These are phyloP conservation scores for Brachionus rotundiformis DNA, from an alignment of 1,140 invertebrate species.

Conservation along the genomic window DNA sequence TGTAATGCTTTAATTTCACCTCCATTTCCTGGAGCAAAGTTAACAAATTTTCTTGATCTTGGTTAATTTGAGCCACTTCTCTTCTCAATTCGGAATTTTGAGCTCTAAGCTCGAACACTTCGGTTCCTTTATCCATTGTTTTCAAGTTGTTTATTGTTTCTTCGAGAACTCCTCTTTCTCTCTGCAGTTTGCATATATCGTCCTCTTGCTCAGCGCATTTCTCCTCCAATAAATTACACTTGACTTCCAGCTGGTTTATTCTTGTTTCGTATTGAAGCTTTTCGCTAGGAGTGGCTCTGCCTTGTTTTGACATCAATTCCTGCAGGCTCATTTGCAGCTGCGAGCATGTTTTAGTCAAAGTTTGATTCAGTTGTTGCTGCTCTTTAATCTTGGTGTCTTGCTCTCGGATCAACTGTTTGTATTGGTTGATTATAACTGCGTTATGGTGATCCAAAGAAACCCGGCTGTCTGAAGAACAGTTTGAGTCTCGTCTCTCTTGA, in stretches of 20 bases:
- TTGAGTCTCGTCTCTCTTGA: not conserved
- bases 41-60: constrained; percentile 86
- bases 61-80: constrained; percentile 74
- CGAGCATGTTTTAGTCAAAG: constrained; percentile 1
- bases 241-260: constrained; percentile 33
- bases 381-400: constrained; percentile 45
- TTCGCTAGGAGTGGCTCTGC: not conserved
- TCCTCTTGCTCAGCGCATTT: constrained; percentile 48
- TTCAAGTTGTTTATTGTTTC: constrained; percentile 42
- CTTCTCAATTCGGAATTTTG: constrained; percentile 58
- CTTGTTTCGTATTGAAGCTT: not conserved
- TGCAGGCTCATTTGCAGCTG: not conserved
- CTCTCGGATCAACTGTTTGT: constrained; percentile 41
- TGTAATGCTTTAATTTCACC: constrained; percentile 73
- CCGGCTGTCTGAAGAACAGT: not conserved
- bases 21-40: constrained; percentile 82
- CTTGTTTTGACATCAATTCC: not conserved
- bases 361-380: constrained; percentile 27
- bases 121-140: constrained; percentile 14
- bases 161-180: constrained; percentile 40
- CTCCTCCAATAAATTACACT: not conserved
- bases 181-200: constrained; percentile 29
- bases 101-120: constrained; percentile 53
- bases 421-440: constrained; percentile 18
- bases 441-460: not conserved